Evolutionary conservation across 2,888 invertebrate genomes (phyloP), one percentile per base, ranked within the genome.

Genomic region (Podotricha telesiphe): DNA sequence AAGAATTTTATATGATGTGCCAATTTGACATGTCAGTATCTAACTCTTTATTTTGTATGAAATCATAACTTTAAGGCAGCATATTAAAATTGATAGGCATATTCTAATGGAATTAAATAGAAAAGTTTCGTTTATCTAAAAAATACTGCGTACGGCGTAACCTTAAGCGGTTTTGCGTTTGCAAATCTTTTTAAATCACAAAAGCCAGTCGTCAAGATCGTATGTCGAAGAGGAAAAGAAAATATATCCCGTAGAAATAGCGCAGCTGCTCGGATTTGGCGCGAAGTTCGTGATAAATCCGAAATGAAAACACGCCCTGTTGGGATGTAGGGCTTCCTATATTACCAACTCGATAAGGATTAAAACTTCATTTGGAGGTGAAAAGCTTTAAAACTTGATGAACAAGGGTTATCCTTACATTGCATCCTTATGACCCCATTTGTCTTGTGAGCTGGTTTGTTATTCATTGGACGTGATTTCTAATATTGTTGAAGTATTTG

Each of bases 151-250:
- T 73, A 78, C 76, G 78, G 80, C 80, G 82, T 78, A 81, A 78
- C 81, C 76, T 78, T 89, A 90, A 90, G 89, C 89, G 87, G 86
- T 85, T 89, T 90, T 88, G 82, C 84, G 76, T 80, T 76, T 78
- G 85, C 81, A 89, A 91, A 92, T 91, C 90, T 91, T 91, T 91
- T 91, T 89, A 91, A 91, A 91, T 89, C 90, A 87, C 89, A 90
- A 91, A 90, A 92, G 87, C 88, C 84, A 90, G 87, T 88, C 86
- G 85, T 88, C 86, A 89, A 87, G 90, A 91, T 91, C 89, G 83
- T 82, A 85, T 87, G 87, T 88, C 80, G 86, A 84, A 83, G 82
- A 84, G 86, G 87, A 88, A 91, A 91, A 87, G 88, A 91, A 92
- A 91, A 91, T 86, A 28, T 28, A 91, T 86, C 86, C 86, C 81